Evolutionary conservation across 2,888 invertebrate species (phyloP), one percentile per base, ranked within the genome.

Genomic region (Nomada ferruginata): DNA sequence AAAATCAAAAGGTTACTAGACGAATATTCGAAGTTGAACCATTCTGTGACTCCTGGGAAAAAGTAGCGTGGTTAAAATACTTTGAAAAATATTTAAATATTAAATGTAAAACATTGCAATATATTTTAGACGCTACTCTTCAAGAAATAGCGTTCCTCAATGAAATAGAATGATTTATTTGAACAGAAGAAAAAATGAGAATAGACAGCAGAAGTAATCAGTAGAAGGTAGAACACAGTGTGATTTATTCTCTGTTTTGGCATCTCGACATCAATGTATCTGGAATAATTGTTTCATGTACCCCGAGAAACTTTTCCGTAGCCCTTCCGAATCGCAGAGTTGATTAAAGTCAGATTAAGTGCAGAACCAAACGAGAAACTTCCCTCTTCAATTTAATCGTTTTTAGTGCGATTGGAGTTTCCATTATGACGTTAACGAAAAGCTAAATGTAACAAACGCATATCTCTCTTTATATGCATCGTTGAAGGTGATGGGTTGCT

Each of bases 281-380:
- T 15, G 60, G 10, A 60, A 15, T n/a, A 42, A 59, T 74, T 50
- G 52, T 20, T 50, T 60, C 9, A 52, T 68, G 42, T 13, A 9
- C 52, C 59, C 23, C 36, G 36, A 59, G 50, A 50, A 71, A 71
- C 42, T 20, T 59, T 59, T n/a, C 36, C 10, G 36, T 36, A 7
- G 7, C 7, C 36, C 36, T 13, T 36, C 53, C 2, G 9, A 26
- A 64, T 26, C 29, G 47, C 7, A 50, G 59, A 74, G n/a, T 74
- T 50, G 65, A 66, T 66, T 60, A 50, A 66, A 59, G 29, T 36
- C 20, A n/a, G 47, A 59, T 66, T 66, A 66, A 72, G n/a, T 26
- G 44, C 64, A 42, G 23, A 23, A 26, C n/a, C 53, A 55, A 55
- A 44, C 15, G 26, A 44, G 26, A 55, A 26, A 63, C 18, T 52